Percentiles rank a stretch among this genome's conserved stretches.
phyloP scores from a whole-genome alignment of 2,888 invertebrate genomes.

The Holacanthella duospinosa region DNA sequence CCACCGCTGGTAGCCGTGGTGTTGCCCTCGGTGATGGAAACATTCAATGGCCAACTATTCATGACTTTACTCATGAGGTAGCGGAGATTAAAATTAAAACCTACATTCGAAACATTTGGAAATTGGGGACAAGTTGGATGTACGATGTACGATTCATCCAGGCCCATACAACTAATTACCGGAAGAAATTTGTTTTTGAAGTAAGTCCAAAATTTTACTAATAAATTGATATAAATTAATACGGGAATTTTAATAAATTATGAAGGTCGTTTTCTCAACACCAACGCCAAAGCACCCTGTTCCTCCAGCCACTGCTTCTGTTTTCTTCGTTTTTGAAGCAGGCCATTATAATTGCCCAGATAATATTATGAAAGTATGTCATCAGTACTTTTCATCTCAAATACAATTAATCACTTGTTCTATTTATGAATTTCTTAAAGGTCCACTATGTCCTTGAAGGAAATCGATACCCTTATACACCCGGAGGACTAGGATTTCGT shows the following conservation, averaged over 20 bases:
- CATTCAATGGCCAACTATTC: slow-evolving; percentile 29
- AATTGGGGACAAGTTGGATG: slow-evolving; percentile 25
- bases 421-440: slow-evolving; percentile 7
- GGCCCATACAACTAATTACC: slow-evolving; percentile 18
- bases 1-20: slow-evolving; percentile 5
- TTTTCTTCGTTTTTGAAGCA: slow-evolving; percentile 32
- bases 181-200: slow-evolving; percentile 25
- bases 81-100: slow-evolving; percentile 26
- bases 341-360: slow-evolving; percentile 18
- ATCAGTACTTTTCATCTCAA: neutral
- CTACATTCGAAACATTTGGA: slow-evolving; percentile 30
- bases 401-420: too few relatives aligned
- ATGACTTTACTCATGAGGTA: slow-evolving; percentile 21
- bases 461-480: slow-evolving; percentile 25
- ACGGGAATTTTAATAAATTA: neutral
- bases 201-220: too few relatives aligned
- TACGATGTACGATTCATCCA: slow-evolving; percentile 24
- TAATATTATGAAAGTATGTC: slow-evolving; percentile 24
- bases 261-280: slow-evolving; percentile 26
- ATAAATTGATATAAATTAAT: neutral
- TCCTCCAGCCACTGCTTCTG: slow-evolving; percentile 32
- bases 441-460: slow-evolving; percentile 32
- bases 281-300: slow-evolving; percentile 26
- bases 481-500: slow-evolving; percentile 29
- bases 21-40: slow-evolving; percentile 16